Percentiles rank a stretch among this genome's conserved stretches.
Evolutionary conservation across 2,797 vertebrate genomes (phyloP).

Genomic region (Xiphorhynchus erythropygius): DNA sequence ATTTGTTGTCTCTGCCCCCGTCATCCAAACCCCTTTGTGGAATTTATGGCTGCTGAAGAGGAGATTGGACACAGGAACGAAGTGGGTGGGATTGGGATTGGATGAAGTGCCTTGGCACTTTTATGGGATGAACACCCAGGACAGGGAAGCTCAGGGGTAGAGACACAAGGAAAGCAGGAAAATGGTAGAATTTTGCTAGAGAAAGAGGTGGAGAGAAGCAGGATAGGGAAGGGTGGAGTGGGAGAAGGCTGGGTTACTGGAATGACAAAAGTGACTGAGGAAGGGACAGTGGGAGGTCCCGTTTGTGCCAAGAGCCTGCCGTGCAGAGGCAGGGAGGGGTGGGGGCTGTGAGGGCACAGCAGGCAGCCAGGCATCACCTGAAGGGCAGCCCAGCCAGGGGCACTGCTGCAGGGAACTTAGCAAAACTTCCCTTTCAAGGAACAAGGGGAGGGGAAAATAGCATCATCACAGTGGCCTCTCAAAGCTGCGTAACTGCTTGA

Average conservation of each 20-base stretch:
- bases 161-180: background rate
- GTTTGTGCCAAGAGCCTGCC: background rate
- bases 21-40: background rate
- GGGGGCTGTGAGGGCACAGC: background rate
- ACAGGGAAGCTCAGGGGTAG: background rate
- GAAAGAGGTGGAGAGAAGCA: background rate
- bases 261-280: background rate
- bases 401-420: background rate
- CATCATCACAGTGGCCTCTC: background rate
- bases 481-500: rapidly evolving
- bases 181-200: background rate
- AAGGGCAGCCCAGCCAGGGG: background rate
- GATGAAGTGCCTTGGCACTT: background rate
- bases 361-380: background rate
- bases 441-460: rapidly evolving
- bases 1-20: background rate
- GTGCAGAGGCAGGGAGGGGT: background rate
- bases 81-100: background rate
- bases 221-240: background rate
- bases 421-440: background rate
- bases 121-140: background rate
- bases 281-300: background rate
- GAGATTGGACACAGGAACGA: background rate
- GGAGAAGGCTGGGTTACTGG: background rate
- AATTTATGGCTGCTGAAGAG: background rate